phyloP scores from a whole-genome alignment of 2,888 invertebrate species.

The Macrophya annulata region DNA sequence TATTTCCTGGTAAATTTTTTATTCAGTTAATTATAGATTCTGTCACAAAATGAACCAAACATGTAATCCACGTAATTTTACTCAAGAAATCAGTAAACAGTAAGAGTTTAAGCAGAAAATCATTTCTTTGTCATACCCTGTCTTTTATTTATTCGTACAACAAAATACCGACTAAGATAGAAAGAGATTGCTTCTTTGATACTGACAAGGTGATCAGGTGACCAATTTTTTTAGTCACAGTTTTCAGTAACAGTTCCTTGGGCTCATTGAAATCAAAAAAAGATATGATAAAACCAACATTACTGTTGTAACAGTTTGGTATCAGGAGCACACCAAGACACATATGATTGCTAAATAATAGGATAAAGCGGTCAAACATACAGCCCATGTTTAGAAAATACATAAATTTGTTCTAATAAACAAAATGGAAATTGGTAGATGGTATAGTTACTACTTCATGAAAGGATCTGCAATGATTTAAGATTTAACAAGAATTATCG shows the following conservation, averaged over 20 bases:
- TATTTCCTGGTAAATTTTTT: not conserved
- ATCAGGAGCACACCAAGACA: too few species aligned
- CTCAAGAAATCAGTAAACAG: slow-evolving; percentile 29
- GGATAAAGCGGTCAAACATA: not conserved
- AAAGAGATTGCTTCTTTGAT: too few species aligned
- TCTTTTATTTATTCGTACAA: not conserved
- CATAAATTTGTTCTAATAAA: not conserved
- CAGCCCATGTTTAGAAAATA: not conserved
- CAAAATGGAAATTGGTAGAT: not conserved
- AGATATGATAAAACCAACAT: not conserved
- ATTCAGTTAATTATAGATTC: not conserved
- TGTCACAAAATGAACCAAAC: not conserved
- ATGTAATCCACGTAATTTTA: slow-evolving; percentile 7
- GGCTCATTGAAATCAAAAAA: not conserved
- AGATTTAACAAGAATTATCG: not conserved
- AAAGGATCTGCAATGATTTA: not conserved
- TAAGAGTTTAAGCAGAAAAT: too few species aligned
- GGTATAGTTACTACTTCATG: too few species aligned
- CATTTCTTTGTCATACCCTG: not conserved
- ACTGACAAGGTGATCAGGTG: too few species aligned
- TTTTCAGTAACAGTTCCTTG: too few species aligned
- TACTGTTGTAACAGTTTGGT: not conserved
- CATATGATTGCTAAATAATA: not conserved
- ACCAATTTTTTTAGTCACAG: too few species aligned
- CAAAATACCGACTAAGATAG: slow-evolving; percentile 10